Evolutionary conservation across 2,888 invertebrate genomes (phyloP), one percentile per base, ranked within the genome.

Genomic region (Lepidocyrtoides sp.): DNA sequence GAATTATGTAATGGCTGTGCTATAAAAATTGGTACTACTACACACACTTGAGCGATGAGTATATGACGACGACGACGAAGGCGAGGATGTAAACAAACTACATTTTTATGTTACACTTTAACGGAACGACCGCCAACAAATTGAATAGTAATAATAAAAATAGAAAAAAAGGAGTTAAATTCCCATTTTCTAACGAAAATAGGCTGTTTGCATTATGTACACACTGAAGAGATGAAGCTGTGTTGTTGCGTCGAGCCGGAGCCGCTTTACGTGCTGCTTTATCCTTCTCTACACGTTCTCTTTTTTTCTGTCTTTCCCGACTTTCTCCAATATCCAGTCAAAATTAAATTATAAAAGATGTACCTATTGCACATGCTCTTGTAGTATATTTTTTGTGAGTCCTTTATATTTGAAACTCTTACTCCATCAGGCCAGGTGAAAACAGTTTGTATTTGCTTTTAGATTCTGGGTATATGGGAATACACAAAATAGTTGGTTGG

Each of bases 311-410:
- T 3, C 12, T 26, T 4, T n/a, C 36, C 4, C 69, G 8, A n/a
- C 69, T 72, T 20, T 72, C 41, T 3, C 69, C 69, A 72, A 20
- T 72, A 44, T 44, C 41, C 72, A 72, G 44, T n/a, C 72, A 69
- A 69, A 69, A 69, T 0, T n/a, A 32, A 44, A 44, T n/a, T n/a
- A n/a, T n/a, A n/a, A n/a, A n/a, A n/a, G n/a, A 72, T 20, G 44
- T 44, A n/a, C 41, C 44, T 41, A 44, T 72, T 44, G 20, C 44
- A 44, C 44, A 41, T n/a, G n/a, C n/a, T n/a, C n/a, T n/a, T n/a
- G n/a, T n/a, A n/a, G n/a, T 14, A 14, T 17, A 57, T 57, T 57
- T 10, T 14, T 2, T 23, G 23, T 60, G 23, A 60, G 26, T 54
- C 10, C 54, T 10, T 54, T 60, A 60, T 69, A n/a, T n/a, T n/a